These are phyloP conservation scores for Lordiphosa mommai DNA, from an alignment of 1,140 invertebrate genomes.

Conservation along the genomic window DNA sequence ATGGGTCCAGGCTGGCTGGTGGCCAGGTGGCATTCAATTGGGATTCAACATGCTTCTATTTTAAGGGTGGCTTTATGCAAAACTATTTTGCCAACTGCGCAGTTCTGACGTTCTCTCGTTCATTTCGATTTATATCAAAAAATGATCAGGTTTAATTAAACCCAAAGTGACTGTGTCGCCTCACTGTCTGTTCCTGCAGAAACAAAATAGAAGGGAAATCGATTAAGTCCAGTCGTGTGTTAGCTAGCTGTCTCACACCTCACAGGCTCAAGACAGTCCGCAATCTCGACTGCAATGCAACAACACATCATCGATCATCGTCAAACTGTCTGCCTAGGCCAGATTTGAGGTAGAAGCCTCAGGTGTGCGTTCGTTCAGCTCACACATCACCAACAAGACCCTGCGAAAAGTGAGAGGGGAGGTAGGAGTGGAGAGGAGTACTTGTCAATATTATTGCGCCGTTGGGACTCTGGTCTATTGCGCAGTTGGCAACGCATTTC, in stretches of 20 bases:
- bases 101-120: slow-evolving; percentile 33
- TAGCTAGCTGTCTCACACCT: background rate
- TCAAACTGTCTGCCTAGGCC: slow-evolving; percentile 37
- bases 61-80: background rate
- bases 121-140: background rate
- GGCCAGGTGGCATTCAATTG: too few species aligned
- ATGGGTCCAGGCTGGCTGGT: slow-evolving; percentile 2
- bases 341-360: slow-evolving; percentile 13
- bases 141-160: slow-evolving; percentile 35
- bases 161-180: slow-evolving; percentile 28
- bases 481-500: slow-evolving; percentile 36
- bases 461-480: slow-evolving; percentile 23
- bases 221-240: slow-evolving; percentile 12
- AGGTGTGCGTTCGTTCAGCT: slow-evolving; percentile 38
- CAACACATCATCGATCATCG: slow-evolving; percentile 60
- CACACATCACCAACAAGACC: background rate
- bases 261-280: slow-evolving; percentile 19
- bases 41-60: too few species aligned
- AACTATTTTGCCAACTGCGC: slow-evolving; percentile 41
- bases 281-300: background rate
- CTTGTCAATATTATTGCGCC: slow-evolving; percentile 53
- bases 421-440: slow-evolving; percentile 6
- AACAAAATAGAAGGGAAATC: slow-evolving; percentile 4
- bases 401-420: background rate
- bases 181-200: slow-evolving; percentile 15